Percentiles rank a stretch among this genome's conserved stretches.
Evolutionary conservation across 2,797 vertebrate genomes (phyloP).

Genomic region (Gastrophryne carolinensis): DNA sequence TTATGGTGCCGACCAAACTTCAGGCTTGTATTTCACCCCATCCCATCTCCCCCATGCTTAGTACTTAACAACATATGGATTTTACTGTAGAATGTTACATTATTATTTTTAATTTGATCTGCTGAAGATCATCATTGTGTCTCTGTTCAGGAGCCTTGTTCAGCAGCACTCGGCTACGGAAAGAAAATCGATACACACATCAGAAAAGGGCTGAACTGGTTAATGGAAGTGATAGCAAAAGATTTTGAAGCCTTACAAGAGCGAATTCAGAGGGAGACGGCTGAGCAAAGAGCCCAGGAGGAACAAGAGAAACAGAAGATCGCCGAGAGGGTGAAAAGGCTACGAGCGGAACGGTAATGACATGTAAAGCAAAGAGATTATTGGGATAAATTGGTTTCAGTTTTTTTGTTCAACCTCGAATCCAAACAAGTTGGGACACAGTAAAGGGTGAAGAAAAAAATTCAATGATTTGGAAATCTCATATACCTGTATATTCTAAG

Average conservation of each 20-base stretch:
- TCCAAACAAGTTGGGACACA: too few relatives aligned
- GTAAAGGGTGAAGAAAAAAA: too few relatives aligned
- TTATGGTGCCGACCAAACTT: background rate
- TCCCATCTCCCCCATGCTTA: background rate
- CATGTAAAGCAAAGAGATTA: too few relatives aligned
- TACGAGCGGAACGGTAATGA: conserved; percentile 86
- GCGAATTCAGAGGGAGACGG: conserved; percentile 87
- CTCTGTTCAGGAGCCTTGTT: conserved; percentile 84
- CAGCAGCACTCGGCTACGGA: conserved; percentile 84
- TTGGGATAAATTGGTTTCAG: too few relatives aligned
- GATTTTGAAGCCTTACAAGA: conserved; percentile 89
- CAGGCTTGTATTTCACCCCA: background rate
- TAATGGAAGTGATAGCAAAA: conserved; percentile 87
- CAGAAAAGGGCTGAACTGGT: conserved; percentile 89
- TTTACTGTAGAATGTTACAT: background rate
- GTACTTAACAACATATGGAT: background rate
- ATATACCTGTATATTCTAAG: too few relatives aligned
- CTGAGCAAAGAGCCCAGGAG: conserved; percentile 83
- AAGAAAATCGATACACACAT: conserved; percentile 94
- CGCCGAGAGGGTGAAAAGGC: conserved; percentile 79
- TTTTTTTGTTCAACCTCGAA: too few relatives aligned
- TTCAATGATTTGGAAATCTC: too few relatives aligned
- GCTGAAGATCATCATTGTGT: background rate
- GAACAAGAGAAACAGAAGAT: conserved; percentile 88
- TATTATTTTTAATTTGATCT: background rate